Conservation (phyloP, 1,140 invertebrate genomes). For the Sesamia nonagrioides region DNA sequence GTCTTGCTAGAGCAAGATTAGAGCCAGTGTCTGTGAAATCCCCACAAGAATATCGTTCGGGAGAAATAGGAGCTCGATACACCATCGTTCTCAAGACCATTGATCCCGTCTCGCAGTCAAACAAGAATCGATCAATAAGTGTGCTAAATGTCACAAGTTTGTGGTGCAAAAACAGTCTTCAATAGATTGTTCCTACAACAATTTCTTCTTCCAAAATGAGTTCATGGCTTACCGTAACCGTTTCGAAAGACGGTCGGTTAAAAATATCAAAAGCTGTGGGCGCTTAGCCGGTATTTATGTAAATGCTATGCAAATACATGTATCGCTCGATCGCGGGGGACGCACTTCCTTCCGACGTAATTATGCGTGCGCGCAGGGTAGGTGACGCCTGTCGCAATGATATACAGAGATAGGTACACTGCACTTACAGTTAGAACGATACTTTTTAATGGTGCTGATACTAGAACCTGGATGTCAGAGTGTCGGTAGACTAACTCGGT, state of each 20-base stretch:
- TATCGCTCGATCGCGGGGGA: conserved; percentile 58
- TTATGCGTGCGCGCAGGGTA: conserved; percentile 50
- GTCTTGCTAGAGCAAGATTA: too few species aligned
- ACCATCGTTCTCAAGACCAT: too few species aligned
- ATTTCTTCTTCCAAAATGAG: neutral
- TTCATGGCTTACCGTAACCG: conserved; percentile 29
- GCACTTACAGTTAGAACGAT: neutral
- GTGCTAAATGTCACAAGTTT: too few species aligned
- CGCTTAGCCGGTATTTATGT: conserved; percentile 38
- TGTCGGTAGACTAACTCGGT: too few species aligned
- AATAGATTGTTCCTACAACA: neutral
- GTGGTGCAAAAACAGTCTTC: too few species aligned
- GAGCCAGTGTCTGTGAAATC: too few species aligned
- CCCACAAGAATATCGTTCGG: too few species aligned
- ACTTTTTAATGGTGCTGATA: conserved; percentile 7
- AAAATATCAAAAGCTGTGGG: conserved; percentile 42
- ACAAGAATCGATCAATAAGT: too few species aligned
- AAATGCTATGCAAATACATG: conserved; percentile 61
- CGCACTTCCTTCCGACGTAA: conserved; percentile 63
- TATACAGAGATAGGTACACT: conserved; percentile 3
- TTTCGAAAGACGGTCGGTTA: conserved; percentile 44
- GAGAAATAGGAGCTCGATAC: too few species aligned
- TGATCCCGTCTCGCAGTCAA: too few species aligned
- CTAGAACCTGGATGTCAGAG: neutral
- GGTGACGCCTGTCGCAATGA: conserved; percentile 41